A percentile compares a stretch with the other conserved stretches of the same genome.
phyloP scores from a whole-genome alignment of 2,888 invertebrate species.

The Artemia sinica region DNA sequence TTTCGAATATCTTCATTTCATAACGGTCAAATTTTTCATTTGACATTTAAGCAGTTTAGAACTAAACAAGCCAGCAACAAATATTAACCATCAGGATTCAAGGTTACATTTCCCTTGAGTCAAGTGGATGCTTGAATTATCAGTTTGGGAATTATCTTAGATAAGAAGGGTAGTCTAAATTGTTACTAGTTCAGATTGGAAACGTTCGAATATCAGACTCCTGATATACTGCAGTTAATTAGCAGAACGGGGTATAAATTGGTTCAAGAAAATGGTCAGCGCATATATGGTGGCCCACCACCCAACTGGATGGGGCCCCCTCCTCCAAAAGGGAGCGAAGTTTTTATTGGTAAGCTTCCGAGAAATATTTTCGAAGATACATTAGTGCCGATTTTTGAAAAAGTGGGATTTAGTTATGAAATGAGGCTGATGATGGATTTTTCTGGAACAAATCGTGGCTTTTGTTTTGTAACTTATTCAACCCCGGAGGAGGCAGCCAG shows the following conservation, averaged over 20 bases:
- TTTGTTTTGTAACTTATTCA: constrained; percentile 52
- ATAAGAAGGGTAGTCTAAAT: too few species aligned
- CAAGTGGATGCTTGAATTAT: too few species aligned
- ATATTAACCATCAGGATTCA: too few species aligned
- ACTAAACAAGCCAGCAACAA: too few species aligned
- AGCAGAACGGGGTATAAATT: background rate
- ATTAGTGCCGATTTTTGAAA: constrained; percentile 29
- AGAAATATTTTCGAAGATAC: background rate
- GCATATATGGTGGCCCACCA: background rate
- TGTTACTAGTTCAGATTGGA: too few species aligned
- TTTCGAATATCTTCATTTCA: too few species aligned
- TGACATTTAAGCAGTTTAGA: too few species aligned
- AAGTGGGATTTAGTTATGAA: constrained; percentile 48
- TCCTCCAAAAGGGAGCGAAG: background rate
- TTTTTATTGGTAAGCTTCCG: background rate
- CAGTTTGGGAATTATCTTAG: too few species aligned
- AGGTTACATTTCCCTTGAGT: too few species aligned
- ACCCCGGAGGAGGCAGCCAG: constrained; percentile 41
- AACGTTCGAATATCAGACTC: background rate
- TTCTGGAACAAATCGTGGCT: constrained; percentile 53
- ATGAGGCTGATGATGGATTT: constrained; percentile 68
- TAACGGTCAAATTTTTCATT: too few species aligned
- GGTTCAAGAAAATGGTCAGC: constrained; percentile 10
- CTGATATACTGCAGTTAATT: background rate
- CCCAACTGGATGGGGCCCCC: constrained; percentile 2